Evolutionary conservation across 2,113 vertebrate genomes (phyloP), one percentile per base, ranked within the genome.

Genomic region (Nibea albiflora): DNA sequence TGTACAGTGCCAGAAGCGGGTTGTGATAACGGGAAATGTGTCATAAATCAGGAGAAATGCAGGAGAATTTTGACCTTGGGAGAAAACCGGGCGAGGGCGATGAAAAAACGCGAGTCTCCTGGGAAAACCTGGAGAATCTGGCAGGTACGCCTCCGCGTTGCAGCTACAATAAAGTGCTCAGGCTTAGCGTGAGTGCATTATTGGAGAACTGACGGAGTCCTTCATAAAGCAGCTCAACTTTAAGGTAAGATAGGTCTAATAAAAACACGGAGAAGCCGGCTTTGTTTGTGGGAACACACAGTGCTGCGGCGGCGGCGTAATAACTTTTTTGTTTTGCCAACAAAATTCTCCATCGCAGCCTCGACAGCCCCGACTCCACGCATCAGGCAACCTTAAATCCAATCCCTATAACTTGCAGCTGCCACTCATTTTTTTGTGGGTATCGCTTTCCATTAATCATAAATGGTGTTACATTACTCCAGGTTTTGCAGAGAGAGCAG

Each of bases 331-430:
- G 65, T 71, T 83, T 70, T 75, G 69, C 28, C 52, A 61, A 75
- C 70, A 74, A 39, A 57, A 75, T 50, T 24, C 66, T 17, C 19
- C 4, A 0, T 9, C 35, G 5, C 64, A 53, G 76, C 84, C 35
- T 11, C 14, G 7, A 28, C 76, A 24, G 26, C 28, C 50, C 58
- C 46, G 17, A 1, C 35, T 28, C 62, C 44, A n/a, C 58, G 5
- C 10, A 1, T 26, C 44, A 31, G 39, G 7, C 67, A 7, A n/a
- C 11, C 2, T 20, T 57, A 44, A 49, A 84, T 35, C 26, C 64
- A 62, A 68, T 70, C 68, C 60, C 49, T 16, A 0, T 53, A 53
- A 74, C 31, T 1, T 47, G 60, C 88, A 85, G 72, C 85, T 85
- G 85, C 35, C 66, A 0, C 50, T 63, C 42, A 6, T 35, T 35